Percentiles rank a stretch among this genome's conserved stretches.
Evolutionary conservation across 2,113 vertebrate species (phyloP).

Genomic region (Ceyx margarethae): DNA sequence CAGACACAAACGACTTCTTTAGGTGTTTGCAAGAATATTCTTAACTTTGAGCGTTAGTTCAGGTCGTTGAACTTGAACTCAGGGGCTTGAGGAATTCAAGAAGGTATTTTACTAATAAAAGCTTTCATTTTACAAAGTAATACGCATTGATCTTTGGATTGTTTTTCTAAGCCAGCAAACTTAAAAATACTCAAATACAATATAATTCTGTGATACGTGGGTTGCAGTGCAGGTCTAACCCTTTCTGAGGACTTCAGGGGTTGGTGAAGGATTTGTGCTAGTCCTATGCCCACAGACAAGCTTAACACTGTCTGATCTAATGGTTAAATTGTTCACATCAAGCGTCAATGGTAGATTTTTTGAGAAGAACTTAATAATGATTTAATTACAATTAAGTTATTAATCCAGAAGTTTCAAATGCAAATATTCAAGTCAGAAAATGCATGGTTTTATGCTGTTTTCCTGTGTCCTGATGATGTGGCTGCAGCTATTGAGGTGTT

Average conservation of each 20-base stretch:
- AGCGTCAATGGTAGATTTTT: not conserved
- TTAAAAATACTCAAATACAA: not conserved
- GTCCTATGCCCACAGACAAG: not conserved
- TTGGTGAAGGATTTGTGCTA: not conserved
- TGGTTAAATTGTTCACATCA: not conserved
- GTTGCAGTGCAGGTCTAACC: not conserved
- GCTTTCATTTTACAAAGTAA: constrained; percentile 1
- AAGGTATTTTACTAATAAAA: constrained; percentile 17
- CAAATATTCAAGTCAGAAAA: not conserved
- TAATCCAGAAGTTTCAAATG: not conserved
- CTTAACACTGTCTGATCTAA: not conserved
- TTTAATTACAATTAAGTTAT: not conserved
- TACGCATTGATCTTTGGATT: not conserved
- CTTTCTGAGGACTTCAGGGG: not conserved
- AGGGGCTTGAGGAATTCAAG: not conserved
- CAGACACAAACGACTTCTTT: not conserved
- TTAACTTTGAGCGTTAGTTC: not conserved
- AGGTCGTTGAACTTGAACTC: constrained; percentile 9
- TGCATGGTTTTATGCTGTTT: not conserved
- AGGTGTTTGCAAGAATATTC: not conserved
- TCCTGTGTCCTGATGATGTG: not conserved
- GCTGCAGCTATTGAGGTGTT: not conserved
- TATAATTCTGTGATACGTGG: not conserved
- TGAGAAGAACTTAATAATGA: not conserved
- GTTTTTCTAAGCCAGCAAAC: not conserved